phyloP scores from a whole-genome alignment of 1,140 invertebrate genomes.

The Steinernema khuongi region DNA sequence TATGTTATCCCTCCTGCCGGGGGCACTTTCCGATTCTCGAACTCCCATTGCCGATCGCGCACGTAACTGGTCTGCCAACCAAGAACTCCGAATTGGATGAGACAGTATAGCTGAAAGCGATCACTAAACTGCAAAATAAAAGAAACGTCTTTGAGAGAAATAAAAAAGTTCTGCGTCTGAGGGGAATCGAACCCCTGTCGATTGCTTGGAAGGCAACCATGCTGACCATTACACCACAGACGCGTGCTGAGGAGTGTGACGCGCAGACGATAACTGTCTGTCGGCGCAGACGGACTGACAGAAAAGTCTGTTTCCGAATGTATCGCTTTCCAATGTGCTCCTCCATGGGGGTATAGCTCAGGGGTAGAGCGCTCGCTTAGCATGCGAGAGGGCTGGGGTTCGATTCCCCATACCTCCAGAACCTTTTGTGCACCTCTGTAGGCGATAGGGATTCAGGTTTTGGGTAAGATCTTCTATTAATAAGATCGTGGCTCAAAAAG shows the following conservation, averaged over 20 bases:
- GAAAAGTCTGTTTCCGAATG: too few species aligned
- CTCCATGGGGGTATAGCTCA: slow-evolving; percentile 46
- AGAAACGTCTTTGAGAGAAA: neutral
- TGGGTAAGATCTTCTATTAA: too few species aligned
- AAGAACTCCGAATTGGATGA: slow-evolving; percentile 52
- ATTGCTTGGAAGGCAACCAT: neutral
- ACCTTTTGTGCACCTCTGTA: too few species aligned
- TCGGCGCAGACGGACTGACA: too few species aligned
- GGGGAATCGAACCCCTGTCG: neutral
- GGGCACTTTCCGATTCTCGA: slow-evolving; percentile 53
- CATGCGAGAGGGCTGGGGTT: slow-evolving; percentile 45
- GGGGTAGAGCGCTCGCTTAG: slow-evolving; percentile 46
- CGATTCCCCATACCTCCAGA: slow-evolving; percentile 45
- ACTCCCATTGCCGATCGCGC: slow-evolving; percentile 48
- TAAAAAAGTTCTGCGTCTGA: neutral
- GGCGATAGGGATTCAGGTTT: too few species aligned
- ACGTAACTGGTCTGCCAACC: slow-evolving; percentile 54
- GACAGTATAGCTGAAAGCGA: slow-evolving; percentile 46
- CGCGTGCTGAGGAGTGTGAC: too few species aligned
- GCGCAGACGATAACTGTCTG: too few species aligned
- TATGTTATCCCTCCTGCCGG: slow-evolving; percentile 39
- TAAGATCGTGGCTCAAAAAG: too few species aligned
- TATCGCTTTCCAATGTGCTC: too few species aligned
- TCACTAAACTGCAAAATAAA: neutral
- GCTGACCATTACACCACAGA: too few species aligned